Evolutionary conservation across 2,113 vertebrate species (phyloP).

Genomic region (Strix uralensis): DNA sequence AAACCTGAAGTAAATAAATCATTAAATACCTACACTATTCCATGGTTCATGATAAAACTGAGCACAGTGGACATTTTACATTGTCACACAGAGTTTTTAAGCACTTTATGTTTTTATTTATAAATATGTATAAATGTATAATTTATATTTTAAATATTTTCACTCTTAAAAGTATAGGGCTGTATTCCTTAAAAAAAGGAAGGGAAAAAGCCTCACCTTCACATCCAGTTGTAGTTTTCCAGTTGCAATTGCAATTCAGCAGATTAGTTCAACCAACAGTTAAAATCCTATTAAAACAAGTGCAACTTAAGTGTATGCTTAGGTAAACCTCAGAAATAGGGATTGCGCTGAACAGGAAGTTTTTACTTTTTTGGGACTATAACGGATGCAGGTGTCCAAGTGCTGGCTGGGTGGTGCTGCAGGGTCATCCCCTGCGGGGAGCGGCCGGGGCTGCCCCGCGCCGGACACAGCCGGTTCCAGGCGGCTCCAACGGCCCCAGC

Average conservation of each 20-base stretch:
- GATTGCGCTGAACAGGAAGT: not conserved
- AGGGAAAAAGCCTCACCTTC: not conserved
- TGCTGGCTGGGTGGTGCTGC: too few relatives aligned
- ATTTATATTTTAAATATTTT: not conserved
- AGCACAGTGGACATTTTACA: not conserved
- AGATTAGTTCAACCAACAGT: not conserved
- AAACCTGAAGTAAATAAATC: not conserved
- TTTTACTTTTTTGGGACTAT: not conserved
- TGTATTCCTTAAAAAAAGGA: not conserved
- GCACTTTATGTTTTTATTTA: not conserved
- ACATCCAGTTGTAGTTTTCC: not conserved
- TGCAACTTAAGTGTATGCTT: not conserved
- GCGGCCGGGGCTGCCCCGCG: too few relatives aligned
- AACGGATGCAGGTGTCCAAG: accelerated
- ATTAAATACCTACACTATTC: not conserved
- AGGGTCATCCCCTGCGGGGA: too few relatives aligned
- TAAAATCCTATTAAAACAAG: not conserved
- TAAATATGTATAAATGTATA: not conserved
- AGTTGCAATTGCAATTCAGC: not conserved
- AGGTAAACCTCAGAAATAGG: not conserved
- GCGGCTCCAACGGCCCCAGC: accelerated
- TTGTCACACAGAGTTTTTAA: not conserved
- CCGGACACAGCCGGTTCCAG: too few relatives aligned
- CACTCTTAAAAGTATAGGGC: not conserved
- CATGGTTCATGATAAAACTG: not conserved